These are phyloP conservation scores for Engraulis encrasicolus DNA, from an alignment of 2,113 vertebrate species.

Conservation along the genomic window DNA sequence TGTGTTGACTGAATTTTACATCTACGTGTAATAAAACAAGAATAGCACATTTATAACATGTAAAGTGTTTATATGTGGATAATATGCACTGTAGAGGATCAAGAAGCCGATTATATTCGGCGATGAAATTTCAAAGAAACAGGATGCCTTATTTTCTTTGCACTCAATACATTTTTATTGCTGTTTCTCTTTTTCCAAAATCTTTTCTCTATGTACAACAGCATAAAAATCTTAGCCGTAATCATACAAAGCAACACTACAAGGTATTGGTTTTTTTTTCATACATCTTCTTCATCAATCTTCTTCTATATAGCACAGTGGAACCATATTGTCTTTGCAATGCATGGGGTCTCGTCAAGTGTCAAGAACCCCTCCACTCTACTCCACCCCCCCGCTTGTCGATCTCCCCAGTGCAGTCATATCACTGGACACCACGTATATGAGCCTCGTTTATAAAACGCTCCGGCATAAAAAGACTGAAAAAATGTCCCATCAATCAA, in stretches of 20 bases:
- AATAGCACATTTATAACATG: slow-evolving; percentile 68
- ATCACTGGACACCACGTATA: slow-evolving; percentile 82
- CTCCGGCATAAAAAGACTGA: slow-evolving; percentile 96
- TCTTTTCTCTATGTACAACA: slow-evolving; percentile 89
- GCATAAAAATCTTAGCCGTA: slow-evolving; percentile 86
- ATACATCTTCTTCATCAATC: slow-evolving; percentile 39
- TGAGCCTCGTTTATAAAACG: slow-evolving; percentile 80
- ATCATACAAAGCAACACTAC: slow-evolving; percentile 88
- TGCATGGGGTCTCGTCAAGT: slow-evolving; percentile 73
- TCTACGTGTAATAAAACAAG: slow-evolving; percentile 72
- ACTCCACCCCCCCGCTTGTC: slow-evolving; percentile 72
- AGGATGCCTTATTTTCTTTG: slow-evolving; percentile 37
- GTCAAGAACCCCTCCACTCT: too few species aligned
- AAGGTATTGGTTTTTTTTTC: slow-evolving; percentile 63
- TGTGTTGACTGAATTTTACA: background rate
- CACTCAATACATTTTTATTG: slow-evolving; percentile 81
- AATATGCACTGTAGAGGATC: background rate
- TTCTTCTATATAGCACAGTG: slow-evolving; percentile 74
- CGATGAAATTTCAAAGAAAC: background rate
- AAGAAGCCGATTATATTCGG: background rate
- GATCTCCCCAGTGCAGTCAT: slow-evolving; percentile 77
- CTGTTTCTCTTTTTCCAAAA: slow-evolving; percentile 53
- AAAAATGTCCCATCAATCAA: slow-evolving; percentile 84
- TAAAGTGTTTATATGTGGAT: background rate
- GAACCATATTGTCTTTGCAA: slow-evolving; percentile 75